Base-by-base conservation (phyloP, 2,113 vertebrate species). In the Pollimyrus isidori region DNA sequence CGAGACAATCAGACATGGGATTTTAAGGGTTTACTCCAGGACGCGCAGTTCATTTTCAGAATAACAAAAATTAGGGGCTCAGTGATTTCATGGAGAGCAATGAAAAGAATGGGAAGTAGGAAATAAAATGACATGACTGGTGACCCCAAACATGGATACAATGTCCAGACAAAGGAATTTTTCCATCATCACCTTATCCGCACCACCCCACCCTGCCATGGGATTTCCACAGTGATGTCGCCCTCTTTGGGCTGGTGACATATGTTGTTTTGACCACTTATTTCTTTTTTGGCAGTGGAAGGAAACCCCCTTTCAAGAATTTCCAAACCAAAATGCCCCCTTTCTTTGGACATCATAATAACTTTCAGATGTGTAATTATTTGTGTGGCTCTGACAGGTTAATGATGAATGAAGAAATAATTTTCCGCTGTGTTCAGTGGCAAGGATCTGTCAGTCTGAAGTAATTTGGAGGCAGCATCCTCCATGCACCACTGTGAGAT, bases 241-340 rank as follows among this genome's bases (percentile, higher is more conserved):
- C 82, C 82, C 45, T 84, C 45, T 21, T 42, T 42, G 35, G 73
- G 19, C 45, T 45, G 15, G 76, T 82, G 42, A 23, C 82, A 84
- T 46, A 48, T 84, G 82, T n/a, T 84, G 82, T 46, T 84, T 84
- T 84, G 42, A 84, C 82, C 82, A 0, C 39, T 84, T 3, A 21
- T 45, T 82, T 82, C 4, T 48, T 83, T 80, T 80, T 42, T 39
- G 73, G 82, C 19, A 42, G 46, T 84, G 82, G 82, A 46, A 42
- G 82, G 82, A 84, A 84, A 84, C 39, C 82, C 82, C 82, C 82
- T 84, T 84, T 46, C 82, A 84, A 84, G 82, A 84, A 84, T 84
- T 84, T 84, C 82, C 82, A 48, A n/a, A 84, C 82, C 82, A 84
- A 46, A 84, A 48, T 84, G 82, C 39, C 23, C 21, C 82, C 17